Conservation (phyloP, 2,113 vertebrate genomes). For the Peromyscus maniculatus region DNA sequence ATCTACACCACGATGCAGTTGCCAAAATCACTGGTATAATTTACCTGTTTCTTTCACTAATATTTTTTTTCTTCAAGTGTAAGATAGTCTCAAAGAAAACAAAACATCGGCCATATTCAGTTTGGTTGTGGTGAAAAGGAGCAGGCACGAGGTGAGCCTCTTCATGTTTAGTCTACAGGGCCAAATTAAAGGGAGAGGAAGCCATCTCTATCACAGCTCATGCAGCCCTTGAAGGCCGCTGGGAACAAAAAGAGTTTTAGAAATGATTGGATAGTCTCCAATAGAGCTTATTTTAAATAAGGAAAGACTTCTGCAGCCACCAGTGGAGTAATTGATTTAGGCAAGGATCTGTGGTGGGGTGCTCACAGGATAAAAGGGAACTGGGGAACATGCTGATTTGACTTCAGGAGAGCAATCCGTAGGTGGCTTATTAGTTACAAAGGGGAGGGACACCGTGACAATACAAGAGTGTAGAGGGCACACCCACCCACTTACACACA, state of each 20-base stretch:
- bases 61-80: conserved; percentile 9
- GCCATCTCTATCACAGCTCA: neutral
- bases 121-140: conserved; percentile 45
- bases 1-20: conserved; percentile 22
- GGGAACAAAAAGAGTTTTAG: neutral
- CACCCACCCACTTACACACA: neutral
- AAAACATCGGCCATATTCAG: conserved; percentile 18
- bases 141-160: conserved; percentile 30
- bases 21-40: conserved; percentile 46
- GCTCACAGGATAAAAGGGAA: neutral
- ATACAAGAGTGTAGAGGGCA: neutral
- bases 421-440: neutral
- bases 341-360: neutral
- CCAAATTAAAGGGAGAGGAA: conserved; percentile 63
- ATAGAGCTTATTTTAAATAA: conserved; percentile 49
- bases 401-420: neutral
- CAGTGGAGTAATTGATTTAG: conserved; percentile 4
- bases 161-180: conserved; percentile 33
- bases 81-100: conserved; percentile 37
- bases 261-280: conserved; percentile 17
- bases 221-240: neutral
- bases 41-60: conserved; percentile 48
- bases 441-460: neutral
- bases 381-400: neutral
- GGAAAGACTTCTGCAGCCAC: neutral